A percentile compares a stretch with the other conserved stretches of the same genome.
phyloP scores from a whole-genome alignment of 2,797 vertebrate species.

The Alosa sapidissima region DNA sequence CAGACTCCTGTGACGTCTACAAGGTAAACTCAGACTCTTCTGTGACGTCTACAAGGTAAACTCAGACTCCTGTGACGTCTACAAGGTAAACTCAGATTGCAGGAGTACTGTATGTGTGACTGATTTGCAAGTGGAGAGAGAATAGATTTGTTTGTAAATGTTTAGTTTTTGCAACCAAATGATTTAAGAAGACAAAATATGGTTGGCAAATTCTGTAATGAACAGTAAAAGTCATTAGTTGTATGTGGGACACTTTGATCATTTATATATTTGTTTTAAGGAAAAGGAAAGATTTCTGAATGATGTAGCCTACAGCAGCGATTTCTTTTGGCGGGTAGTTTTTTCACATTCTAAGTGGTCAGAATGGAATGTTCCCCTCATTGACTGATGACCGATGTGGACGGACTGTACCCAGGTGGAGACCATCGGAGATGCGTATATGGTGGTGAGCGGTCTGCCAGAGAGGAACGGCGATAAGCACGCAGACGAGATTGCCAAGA shows the following conservation, averaged over 20 bases:
- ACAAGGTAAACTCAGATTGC: too few species aligned
- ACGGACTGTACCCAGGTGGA: conserved; percentile 72
- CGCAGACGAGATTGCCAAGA: conserved; percentile 85
- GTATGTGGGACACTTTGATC: too few species aligned
- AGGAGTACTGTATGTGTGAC: too few species aligned
- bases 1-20: too few species aligned
- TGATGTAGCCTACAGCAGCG: too few species aligned
- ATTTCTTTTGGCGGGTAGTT: too few species aligned
- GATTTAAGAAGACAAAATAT: background rate
- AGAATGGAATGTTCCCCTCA: background rate
- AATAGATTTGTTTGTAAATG: too few species aligned
- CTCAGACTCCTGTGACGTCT: conserved; percentile 82
- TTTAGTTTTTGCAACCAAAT: background rate
- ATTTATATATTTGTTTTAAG: too few species aligned
- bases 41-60: too few species aligned
- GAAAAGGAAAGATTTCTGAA: background rate
- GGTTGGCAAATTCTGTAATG: background rate
- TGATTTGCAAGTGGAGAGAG: too few species aligned
- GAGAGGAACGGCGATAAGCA: conserved; percentile 85
- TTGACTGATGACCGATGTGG: background rate
- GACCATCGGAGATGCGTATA: conserved; percentile 88
- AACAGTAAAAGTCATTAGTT: too few species aligned
- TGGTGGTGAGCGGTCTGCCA: conserved; percentile 88
- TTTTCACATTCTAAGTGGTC: background rate
- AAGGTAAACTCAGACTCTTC: too few species aligned